phyloP scores from a whole-genome alignment of 2,797 vertebrate genomes.

The Phoebastria nigripes region DNA sequence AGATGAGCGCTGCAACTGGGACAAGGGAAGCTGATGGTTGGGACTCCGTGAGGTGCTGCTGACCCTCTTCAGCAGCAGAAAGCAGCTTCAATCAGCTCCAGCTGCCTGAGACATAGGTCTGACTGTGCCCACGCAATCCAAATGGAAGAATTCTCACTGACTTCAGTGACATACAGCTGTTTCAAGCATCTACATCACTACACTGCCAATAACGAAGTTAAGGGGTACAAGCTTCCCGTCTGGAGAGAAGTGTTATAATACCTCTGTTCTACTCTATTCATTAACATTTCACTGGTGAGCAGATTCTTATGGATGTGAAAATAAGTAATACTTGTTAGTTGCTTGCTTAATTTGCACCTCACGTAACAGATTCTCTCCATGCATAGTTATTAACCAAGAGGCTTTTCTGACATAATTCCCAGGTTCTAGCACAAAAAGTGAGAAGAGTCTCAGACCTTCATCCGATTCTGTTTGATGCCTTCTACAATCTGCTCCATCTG shows the following conservation, averaged over 20 bases:
- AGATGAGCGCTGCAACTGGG: neutral
- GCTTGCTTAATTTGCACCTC: neutral
- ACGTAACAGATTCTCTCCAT: neutral
- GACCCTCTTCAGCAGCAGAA: neutral
- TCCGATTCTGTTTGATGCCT: constrained; percentile 94
- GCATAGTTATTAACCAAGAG: neutral
- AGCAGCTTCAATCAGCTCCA: neutral
- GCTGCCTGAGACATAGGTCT: neutral
- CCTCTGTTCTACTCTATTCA: neutral
- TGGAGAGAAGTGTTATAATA: neutral
- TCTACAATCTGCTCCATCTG: constrained; percentile 99
- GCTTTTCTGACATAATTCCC: neutral
- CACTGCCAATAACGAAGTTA: neutral
- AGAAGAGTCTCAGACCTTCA: constrained; percentile 81
- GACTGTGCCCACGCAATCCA: neutral
- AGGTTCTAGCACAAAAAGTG: neutral
- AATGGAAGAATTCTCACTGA: neutral
- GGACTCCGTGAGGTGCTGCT: neutral
- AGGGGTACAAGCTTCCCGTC: neutral
- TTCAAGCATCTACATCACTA: neutral
- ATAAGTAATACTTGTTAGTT: neutral
- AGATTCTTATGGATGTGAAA: neutral
- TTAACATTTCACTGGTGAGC: neutral
- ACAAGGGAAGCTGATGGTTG: neutral
- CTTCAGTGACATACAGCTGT: neutral